phyloP scores from a whole-genome alignment of 2,888 invertebrate species.

The Calameuta pallipes region DNA sequence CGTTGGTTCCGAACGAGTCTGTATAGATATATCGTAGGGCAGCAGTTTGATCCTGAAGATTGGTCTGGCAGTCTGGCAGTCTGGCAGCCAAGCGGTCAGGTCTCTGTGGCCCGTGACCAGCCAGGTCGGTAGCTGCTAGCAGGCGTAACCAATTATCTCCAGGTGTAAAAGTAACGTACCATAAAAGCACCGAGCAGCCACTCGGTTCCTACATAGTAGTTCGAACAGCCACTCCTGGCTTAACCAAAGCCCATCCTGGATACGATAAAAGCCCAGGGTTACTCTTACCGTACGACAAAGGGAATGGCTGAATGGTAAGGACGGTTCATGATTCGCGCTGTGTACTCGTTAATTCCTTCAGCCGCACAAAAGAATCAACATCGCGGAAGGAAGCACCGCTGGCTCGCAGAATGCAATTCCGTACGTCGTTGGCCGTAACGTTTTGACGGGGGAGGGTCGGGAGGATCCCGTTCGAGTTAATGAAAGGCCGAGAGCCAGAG shows the following conservation, averaged over 20 bases:
- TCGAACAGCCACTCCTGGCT: not conserved
- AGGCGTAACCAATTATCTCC: too few species aligned
- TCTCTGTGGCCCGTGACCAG: too few species aligned
- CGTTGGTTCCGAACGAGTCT: too few species aligned
- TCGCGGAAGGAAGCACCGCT: not conserved
- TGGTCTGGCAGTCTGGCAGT: too few species aligned
- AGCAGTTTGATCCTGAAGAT: too few species aligned
- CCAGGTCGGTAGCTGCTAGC: too few species aligned
- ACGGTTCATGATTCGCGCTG: not conserved
- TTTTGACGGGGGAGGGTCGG: conserved; percentile 29
- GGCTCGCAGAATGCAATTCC: conserved; percentile 49
- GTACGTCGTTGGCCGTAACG: conserved; percentile 39
- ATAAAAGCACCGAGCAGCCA: too few species aligned
- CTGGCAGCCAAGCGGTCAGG: too few species aligned
- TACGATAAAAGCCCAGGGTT: too few species aligned
- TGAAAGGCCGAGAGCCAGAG: conserved; percentile 42
- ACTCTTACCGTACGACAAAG: not conserved
- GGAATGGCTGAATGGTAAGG: not conserved
- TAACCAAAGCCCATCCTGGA: not conserved
- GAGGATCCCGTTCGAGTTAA: conserved; percentile 45
- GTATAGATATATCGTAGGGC: too few species aligned
- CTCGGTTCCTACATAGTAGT: too few species aligned
- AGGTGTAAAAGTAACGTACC: too few species aligned
- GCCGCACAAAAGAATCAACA: not conserved
- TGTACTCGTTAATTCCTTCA: conserved; percentile 3